Evolutionary conservation across 2,113 vertebrate species (phyloP).

Genomic region (Sturnira hondurensis): DNA sequence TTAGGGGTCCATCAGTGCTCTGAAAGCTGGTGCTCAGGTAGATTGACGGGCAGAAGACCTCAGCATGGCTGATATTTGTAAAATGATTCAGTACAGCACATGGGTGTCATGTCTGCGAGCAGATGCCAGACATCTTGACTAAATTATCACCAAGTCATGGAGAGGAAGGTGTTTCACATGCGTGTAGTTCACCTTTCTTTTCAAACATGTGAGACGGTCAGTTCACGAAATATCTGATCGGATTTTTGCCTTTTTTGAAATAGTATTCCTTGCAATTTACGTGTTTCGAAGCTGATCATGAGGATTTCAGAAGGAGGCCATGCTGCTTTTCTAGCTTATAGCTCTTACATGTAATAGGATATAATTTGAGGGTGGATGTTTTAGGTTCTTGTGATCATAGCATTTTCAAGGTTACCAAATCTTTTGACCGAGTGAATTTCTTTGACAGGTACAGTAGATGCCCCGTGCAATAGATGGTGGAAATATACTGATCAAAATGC

Average conservation of each 20-base stretch:
- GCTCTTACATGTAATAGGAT: neutral
- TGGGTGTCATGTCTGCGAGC: neutral
- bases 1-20: neutral
- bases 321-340: neutral
- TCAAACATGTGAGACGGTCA: neutral
- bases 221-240: neutral
- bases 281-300: neutral
- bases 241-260: neutral
- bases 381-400: neutral
- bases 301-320: neutral
- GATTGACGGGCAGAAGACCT: neutral
- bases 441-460: neutral
- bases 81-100: constrained; percentile 18
- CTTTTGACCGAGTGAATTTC: neutral
- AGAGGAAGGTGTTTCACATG: neutral
- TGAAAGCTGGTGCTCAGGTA: neutral
- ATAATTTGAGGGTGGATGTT: neutral
- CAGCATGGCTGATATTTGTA: neutral
- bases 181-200: neutral
- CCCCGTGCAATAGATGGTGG: neutral
- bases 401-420: neutral
- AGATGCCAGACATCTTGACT: neutral
- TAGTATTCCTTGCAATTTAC: neutral
- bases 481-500: neutral
- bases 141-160: neutral